Conservation (phyloP, 2,888 invertebrate genomes). For the Anagyrus pseudococci region DNA sequence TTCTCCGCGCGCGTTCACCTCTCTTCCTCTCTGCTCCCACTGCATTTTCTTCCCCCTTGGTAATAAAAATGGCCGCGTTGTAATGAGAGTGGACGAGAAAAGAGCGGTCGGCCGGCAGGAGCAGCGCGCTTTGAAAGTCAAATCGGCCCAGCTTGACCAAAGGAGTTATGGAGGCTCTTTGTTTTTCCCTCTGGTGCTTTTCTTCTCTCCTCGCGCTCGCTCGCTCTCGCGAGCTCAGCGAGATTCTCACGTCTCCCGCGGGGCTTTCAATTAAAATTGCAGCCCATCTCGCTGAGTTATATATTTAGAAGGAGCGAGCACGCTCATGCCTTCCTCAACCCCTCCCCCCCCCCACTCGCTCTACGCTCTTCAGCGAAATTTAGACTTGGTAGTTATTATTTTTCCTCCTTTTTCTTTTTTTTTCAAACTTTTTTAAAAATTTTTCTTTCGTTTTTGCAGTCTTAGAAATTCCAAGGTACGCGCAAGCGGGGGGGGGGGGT, state of each 20-base stretch:
- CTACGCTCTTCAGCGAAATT: no score
- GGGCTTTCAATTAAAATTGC: constrained; percentile 18
- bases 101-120: neutral
- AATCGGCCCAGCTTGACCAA: constrained; percentile 6
- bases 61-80: neutral
- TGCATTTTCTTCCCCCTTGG: neutral
- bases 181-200: neutral
- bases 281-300: neutral
- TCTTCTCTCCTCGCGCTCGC: neutral
- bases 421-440: neutral
- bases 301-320: no score
- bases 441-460: neutral
- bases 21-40: no score
- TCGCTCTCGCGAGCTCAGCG: neutral
- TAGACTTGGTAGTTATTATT: no score
- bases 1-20: no score
- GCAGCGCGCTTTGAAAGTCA: constrained; percentile 14
- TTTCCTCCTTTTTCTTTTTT: no score
- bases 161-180: neutral
- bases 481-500: no score
- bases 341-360: no score
- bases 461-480: no score
- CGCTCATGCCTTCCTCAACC: no score
- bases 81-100: neutral
- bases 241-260: neutral